These are phyloP conservation scores for Otus scops DNA, from an alignment of 2,797 vertebrate species.

Conservation along the genomic window DNA sequence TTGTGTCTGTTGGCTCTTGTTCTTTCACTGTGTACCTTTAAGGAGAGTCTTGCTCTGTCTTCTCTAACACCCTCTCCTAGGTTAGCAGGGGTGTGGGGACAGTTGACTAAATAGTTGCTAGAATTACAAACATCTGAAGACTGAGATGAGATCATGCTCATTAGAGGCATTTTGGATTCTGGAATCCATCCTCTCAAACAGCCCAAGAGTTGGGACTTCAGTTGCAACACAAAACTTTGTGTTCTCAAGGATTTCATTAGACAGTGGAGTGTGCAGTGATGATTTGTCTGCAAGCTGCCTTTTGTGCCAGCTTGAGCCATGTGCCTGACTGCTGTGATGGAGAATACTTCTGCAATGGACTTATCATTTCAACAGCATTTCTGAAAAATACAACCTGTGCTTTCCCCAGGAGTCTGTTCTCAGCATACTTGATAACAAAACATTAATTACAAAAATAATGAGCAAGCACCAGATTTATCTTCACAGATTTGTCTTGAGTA, in stretches of 20 bases:
- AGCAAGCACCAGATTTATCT: background rate
- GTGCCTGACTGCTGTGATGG: background rate
- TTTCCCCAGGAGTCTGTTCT: background rate
- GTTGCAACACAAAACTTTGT: background rate
- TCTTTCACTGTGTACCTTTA: background rate
- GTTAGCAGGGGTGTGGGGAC: background rate
- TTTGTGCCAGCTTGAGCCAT: background rate
- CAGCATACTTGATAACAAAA: background rate
- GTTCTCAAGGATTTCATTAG: background rate
- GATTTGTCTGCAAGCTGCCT: background rate
- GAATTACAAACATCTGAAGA: background rate
- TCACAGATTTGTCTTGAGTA: background rate
- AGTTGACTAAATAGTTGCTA: background rate
- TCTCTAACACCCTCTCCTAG: background rate
- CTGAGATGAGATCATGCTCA: background rate
- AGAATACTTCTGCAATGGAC: background rate
- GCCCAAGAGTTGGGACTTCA: background rate
- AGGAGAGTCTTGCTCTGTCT: background rate
- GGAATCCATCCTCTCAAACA: background rate
- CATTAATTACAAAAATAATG: background rate
- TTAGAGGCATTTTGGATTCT: background rate
- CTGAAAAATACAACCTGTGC: background rate
- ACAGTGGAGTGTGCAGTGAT: background rate
- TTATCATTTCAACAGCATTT: background rate
- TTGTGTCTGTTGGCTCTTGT: background rate